Conservation (phyloP, 2,888 invertebrate species). For the Hypena proboscidalis region DNA sequence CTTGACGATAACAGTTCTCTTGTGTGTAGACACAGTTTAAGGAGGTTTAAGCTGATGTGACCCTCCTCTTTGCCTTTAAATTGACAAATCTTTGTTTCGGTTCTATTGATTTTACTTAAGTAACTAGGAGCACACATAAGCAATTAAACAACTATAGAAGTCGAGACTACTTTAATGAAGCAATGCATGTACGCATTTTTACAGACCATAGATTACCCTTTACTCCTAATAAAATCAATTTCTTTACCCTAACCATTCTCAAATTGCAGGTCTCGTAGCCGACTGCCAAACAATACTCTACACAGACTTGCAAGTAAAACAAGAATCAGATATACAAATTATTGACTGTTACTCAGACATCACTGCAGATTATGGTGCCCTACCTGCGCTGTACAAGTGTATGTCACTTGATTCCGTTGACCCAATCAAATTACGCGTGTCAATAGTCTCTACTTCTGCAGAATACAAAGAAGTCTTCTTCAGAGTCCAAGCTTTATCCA, state of each 20-base stretch:
- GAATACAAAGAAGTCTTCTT: slow-evolving; percentile 57
- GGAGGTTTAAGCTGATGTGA: too few species aligned
- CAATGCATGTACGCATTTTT: too few species aligned
- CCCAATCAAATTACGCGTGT: slow-evolving; percentile 69
- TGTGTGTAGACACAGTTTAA: too few species aligned
- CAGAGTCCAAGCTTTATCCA: slow-evolving; percentile 79
- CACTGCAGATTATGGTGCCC: slow-evolving; percentile 52
- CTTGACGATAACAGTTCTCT: too few species aligned
- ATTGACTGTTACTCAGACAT: slow-evolving; percentile 65
- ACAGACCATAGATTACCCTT: too few species aligned
- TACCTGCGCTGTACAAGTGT: slow-evolving; percentile 79
- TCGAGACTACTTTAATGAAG: too few species aligned
- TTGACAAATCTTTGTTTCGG: too few species aligned
- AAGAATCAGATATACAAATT: slow-evolving; percentile 65
- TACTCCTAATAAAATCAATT: too few species aligned
- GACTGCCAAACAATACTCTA: slow-evolving; percentile 87
- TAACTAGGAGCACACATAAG: too few species aligned
- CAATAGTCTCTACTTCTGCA: slow-evolving; percentile 64
- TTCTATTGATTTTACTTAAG: too few species aligned
- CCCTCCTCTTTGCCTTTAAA: too few species aligned
- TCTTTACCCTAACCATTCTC: slow-evolving; percentile 21
- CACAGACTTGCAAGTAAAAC: slow-evolving; percentile 87
- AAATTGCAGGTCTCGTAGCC: slow-evolving; percentile 87
- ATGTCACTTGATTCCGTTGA: slow-evolving; percentile 67
- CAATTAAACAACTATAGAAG: too few species aligned